Base-by-base conservation (phyloP, 2,888 invertebrate genomes). In the Troides oblongomaculatus region DNA sequence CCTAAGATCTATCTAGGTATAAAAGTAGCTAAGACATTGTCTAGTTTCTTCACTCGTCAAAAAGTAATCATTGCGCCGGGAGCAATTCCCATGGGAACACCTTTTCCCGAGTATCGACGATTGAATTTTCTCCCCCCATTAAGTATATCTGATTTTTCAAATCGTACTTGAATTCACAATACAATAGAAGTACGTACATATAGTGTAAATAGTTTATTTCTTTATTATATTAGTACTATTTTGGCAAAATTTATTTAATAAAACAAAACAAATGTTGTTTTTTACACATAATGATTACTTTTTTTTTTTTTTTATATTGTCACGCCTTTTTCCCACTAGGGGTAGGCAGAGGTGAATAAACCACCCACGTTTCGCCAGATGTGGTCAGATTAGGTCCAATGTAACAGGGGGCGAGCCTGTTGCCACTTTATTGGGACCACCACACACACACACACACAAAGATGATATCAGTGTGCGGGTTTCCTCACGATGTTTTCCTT, bases 1-100 rank as follows among this genome's bases (percentile, higher is more conserved):
- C 10, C 14, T 50, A 50, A 17, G 14, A 50, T 17, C 1, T 17
- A 12, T 50, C 18, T 50, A 14, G 5, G 5, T 17, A 17, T 1
- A 18, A 50, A 4, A 5, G 5, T 14, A 39, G 10, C 14, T 50
- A 14, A 50, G 50, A 50, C 1, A 50, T 50, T 50, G 17, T 18
- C 17, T 17, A 50, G 50, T 50, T 50, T 18, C 2, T 43, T 10
- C 30, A 18, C 21, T 68, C 62, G 46, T 58, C 57, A 62, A 58
- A 62, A 58, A 43, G 67, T 62, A 58, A 62, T 62, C 57, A 68
- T 68, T 68, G 58, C 12, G 46, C 18, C 17, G 62, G 62, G 39
- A 46, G 21, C 43, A 14, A 50, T 57, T 62, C 67, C 62, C 62
- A 14, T 17, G 46, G 67, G 67, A 62, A 50, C 17, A 68, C 67